Evolutionary conservation across 23 tunicate genomes (phyloP).

Genomic region (Styela clava): DNA sequence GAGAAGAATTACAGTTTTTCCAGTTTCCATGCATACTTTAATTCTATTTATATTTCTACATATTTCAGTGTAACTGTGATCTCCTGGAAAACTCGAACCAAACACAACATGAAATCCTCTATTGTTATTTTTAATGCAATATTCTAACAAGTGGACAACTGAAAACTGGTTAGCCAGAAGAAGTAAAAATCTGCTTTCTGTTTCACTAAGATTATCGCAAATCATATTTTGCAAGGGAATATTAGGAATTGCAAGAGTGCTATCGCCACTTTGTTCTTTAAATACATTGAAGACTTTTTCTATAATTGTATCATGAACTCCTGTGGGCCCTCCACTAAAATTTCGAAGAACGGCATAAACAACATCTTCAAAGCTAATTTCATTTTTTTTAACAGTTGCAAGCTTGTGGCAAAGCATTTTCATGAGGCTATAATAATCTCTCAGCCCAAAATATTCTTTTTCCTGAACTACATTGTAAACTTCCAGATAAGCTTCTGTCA

Average conservation of each 20-base stretch:
- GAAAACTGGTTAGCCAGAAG: slow-evolving; percentile 54
- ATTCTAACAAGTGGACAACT: slow-evolving; percentile 30
- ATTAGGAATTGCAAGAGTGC: slow-evolving; percentile 1
- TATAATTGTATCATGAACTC: slow-evolving; percentile 11
- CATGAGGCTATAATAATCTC: slow-evolving; percentile 57
- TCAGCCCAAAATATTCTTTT: slow-evolving; percentile 52
- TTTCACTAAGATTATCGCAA: slow-evolving; percentile 24
- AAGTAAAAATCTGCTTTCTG: slow-evolving; percentile 45
- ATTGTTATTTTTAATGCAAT: slow-evolving; percentile 1
- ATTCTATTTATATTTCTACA: slow-evolving; percentile 52
- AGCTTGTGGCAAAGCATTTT: slow-evolving; percentile 45
- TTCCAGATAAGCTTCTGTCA: slow-evolving; percentile 38
- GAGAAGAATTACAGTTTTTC: slow-evolving; percentile 39
- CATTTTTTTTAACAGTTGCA: background rate
- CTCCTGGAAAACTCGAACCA: slow-evolving; percentile 63
- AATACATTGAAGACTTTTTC: slow-evolving; percentile 21
- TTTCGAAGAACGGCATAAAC: slow-evolving; percentile 30
- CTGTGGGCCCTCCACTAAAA: slow-evolving; percentile 30
- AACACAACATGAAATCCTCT: slow-evolving; percentile 39
- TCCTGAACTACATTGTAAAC: slow-evolving; percentile 33
- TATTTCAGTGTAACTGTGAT: slow-evolving; percentile 50
- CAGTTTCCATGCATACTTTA: slow-evolving; percentile 66
- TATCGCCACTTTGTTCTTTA: background rate
- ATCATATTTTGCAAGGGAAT: slow-evolving; percentile 13
- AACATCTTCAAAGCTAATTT: slow-evolving; percentile 24